phyloP scores from a whole-genome alignment of 2,113 vertebrate genomes.

The Clinocottus analis region DNA sequence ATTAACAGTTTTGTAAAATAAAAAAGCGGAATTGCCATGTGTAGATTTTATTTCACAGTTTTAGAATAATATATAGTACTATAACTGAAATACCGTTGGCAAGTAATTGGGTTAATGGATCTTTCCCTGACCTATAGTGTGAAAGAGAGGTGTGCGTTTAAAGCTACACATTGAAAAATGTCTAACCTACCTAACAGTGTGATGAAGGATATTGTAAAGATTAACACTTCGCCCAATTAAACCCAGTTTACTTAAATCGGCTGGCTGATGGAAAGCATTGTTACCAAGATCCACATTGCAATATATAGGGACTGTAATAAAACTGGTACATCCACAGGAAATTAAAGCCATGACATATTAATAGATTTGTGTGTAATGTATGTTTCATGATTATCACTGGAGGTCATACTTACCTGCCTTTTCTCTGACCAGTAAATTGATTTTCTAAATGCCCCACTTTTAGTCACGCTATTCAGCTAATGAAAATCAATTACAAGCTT shows the following conservation, averaged over 20 bases:
- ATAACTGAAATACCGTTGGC: background rate
- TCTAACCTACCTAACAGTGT: conserved; percentile 25
- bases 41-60: conserved; percentile 1
- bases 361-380: conserved; percentile 18
- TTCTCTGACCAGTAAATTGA: conserved; percentile 1
- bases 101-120: conserved; percentile 17
- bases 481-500: conserved; percentile 12
- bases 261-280: conserved; percentile 9
- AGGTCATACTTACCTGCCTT: conserved; percentile 10
- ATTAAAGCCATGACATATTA: conserved; percentile 8
- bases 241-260: conserved; percentile 20
- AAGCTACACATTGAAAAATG: conserved; percentile 21
- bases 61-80: background rate
- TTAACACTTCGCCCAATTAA: conserved; percentile 27
- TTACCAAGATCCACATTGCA: background rate
- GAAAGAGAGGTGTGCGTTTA: background rate
- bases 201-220: conserved; percentile 22
- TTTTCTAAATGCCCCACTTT: conserved; percentile 28
- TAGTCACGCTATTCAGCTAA: background rate
- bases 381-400: conserved; percentile 1
- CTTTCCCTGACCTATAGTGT: background rate
- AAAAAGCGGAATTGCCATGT: background rate
- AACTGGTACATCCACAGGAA: background rate
- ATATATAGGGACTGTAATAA: background rate
- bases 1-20: background rate